Conservation (phyloP, 2,797 vertebrate species). For the Hypotaenidia philippensis region DNA sequence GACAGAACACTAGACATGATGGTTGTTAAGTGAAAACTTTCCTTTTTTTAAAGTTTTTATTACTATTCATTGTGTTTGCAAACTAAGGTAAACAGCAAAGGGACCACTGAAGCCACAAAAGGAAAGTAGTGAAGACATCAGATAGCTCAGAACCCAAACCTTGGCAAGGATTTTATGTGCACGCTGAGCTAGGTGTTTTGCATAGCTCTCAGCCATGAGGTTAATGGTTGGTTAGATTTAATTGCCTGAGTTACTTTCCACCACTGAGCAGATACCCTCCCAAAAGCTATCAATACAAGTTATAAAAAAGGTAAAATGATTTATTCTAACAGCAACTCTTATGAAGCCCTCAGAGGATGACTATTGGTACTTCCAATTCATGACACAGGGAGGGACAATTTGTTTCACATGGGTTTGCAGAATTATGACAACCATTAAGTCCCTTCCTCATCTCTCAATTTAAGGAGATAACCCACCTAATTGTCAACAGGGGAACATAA, state of each 20-base stretch:
- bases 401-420: fast-evolving
- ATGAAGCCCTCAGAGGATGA: neutral
- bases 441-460: neutral
- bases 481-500: fast-evolving
- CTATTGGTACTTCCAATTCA: neutral
- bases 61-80: neutral
- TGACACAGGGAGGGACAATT: fast-evolving
- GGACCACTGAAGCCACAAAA: neutral
- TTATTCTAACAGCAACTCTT: neutral
- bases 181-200: neutral
- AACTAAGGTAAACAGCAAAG: neutral
- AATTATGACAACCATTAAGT: neutral
- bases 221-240: neutral
- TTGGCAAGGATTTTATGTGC: neutral
- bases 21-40: neutral
- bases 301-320: neutral
- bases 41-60: neutral
- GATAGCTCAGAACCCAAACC: neutral
- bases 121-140: neutral
- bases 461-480: neutral
- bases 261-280: neutral
- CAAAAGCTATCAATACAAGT: neutral
- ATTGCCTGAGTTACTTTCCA: neutral
- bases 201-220: neutral
- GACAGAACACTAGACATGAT: neutral